Base-by-base conservation (phyloP, 2,888 invertebrate species). In the Ypsolopha sequella region DNA sequence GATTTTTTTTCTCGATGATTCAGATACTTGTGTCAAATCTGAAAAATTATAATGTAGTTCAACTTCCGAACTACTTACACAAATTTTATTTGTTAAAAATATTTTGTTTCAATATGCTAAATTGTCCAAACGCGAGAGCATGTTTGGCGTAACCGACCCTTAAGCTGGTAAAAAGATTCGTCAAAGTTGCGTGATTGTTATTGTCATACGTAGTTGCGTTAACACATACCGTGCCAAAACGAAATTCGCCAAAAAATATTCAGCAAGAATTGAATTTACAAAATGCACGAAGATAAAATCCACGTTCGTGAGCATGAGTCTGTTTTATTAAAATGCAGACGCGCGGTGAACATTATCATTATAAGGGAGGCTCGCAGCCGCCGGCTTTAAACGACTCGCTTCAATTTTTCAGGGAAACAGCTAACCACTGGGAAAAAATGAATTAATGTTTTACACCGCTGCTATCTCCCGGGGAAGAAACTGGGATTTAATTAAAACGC, bases 401-500 rank as follows among this genome's bases (percentile, higher is more conserved):
- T 66, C 55, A 68, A 70, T 68, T 65, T 70, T 71, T 63, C 60
- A 67, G 60, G 52, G 60, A 54, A 58, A 53, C 58, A 57, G 59
- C 56, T 59, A 60, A 63, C 60, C 59, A 55, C 58, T 62, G 56
- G 54, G 68, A 70, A 72, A 70, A 65, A 60, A 39, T 52, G 59
- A 63, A 64, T 58, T 58, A 55, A 58, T 58, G 54, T 57, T 55
- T 61, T 56, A 58, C 56, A 53, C 52, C 55, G 61, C 57, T 58
- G 60, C 63, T 63, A 65, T 68, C 66, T 68, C 63, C 54, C 61
- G 41, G 57, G 62, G 61, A 68, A 65, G 66, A 69, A 71, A 35
- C 50, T 14, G 35, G 36, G 62, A 73, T 76, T 77, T 77, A 75
- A 78, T 79, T 78, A 76, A 80, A 79, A 70, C 62, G 64, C 66